A percentile compares a stretch with the other conserved stretches of the same genome.
phyloP scores from a whole-genome alignment of 2,113 vertebrate species.

The Tyto alba region DNA sequence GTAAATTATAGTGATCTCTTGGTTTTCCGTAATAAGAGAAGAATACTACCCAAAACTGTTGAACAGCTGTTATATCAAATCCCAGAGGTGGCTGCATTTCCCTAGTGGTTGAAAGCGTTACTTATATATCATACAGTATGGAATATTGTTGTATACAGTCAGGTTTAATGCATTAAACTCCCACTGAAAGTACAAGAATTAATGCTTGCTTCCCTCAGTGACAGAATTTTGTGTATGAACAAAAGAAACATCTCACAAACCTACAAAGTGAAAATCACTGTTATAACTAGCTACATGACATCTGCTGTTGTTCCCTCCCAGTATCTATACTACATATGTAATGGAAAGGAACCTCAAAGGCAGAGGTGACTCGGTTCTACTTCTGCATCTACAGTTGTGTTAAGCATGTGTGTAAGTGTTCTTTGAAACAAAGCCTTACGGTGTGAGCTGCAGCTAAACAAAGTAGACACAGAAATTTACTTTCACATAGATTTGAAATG shows the following conservation, averaged over 20 bases:
- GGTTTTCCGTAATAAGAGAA: background rate
- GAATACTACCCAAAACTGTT: background rate
- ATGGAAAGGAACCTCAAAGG: background rate
- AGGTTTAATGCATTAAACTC: background rate
- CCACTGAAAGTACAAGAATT: background rate
- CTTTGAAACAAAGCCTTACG: background rate
- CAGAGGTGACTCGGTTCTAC: background rate
- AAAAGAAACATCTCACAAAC: background rate
- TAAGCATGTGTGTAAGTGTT: background rate
- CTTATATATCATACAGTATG: background rate
- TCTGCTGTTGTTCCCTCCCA: background rate
- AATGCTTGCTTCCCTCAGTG: background rate
- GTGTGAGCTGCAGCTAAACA: background rate
- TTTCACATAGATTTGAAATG: constrained; percentile 5
- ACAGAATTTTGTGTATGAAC: background rate
- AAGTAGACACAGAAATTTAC: background rate
- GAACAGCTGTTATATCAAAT: background rate
- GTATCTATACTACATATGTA: background rate
- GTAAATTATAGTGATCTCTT: background rate
- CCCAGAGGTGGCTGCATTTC: background rate
- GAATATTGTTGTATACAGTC: background rate
- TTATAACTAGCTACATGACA: background rate
- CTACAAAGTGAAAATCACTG: background rate
- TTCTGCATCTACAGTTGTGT: background rate
- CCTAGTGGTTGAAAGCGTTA: background rate